phyloP scores from a whole-genome alignment of 2,113 vertebrate genomes.

The Scomber scombrus region DNA sequence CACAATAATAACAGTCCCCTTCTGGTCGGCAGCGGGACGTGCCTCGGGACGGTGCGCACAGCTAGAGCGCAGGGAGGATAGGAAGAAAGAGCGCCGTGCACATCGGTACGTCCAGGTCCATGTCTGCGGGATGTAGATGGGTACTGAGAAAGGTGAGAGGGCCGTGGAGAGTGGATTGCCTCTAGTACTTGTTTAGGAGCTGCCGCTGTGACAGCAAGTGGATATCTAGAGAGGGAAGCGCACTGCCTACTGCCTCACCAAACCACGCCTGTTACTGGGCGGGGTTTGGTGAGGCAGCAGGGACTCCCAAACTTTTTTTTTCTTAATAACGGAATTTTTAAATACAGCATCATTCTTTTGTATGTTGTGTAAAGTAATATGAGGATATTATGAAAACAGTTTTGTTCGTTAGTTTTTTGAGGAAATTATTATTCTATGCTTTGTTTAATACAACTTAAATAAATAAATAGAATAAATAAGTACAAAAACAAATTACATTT shows the following conservation, averaged over 20 bases:
- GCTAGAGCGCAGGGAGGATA: conserved; percentile 50
- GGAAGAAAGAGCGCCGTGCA: conserved; percentile 23
- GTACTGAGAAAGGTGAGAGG: conserved; percentile 19
- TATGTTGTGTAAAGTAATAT: no score
- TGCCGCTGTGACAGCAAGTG: conserved; percentile 64
- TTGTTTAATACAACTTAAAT: no score
- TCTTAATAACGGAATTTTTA: neutral
- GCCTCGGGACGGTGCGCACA: conserved; percentile 39
- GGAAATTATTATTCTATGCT: no score
- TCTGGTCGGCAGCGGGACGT: conserved; percentile 28
- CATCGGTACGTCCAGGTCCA: conserved; percentile 50
- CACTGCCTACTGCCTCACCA: conserved; percentile 8
- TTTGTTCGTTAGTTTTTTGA: no score
- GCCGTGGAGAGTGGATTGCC: conserved; percentile 3
- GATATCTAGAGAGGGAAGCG: conserved; percentile 8
- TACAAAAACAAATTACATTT: no score
- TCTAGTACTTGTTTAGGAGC: conserved; percentile 1
- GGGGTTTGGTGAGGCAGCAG: conserved; percentile 38
- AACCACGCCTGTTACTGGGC: conserved; percentile 67
- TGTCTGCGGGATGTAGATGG: conserved; percentile 51
- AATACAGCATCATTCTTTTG: neutral
- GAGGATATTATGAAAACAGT: no score
- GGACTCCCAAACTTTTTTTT: conserved; percentile 47
- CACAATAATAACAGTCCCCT: conserved; percentile 27
- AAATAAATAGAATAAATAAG: no score